Base-by-base conservation (phyloP, 1,140 invertebrate species). In the Vollenhovia emeryi region DNA sequence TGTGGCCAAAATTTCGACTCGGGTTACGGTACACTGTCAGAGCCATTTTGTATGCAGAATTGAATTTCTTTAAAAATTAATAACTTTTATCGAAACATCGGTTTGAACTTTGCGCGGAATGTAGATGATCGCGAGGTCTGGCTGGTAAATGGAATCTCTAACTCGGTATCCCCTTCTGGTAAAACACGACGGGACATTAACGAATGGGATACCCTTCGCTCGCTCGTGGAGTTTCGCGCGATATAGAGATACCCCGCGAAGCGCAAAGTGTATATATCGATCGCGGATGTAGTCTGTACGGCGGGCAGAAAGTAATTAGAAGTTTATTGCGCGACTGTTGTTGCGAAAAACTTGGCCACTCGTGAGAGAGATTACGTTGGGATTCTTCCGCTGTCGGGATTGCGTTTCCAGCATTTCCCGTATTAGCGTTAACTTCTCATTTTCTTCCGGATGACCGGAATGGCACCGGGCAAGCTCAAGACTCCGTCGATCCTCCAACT, bases 251-350 rank as follows among this genome's bases (percentile, higher is more conserved):
- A 43, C 27, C 64, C 15, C 27, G 55, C 55, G 40, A 64, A 48
- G 7, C n/a, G n/a, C 48, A 57, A 59, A 43, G 36, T 68, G 48
- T 69, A 79, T n/a, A 40, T 79, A 40, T 83, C 33, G 69, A 74
- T 52, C 33, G 40, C n/a, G 50, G 7, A 45, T n/a, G 30, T 13
- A 66, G 36, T 36, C 48, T 40, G 66, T 69, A 75, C 62, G 24
- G 43, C 15, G 55, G 13, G 43, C 33, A 9, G 80, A 86, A 76
- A 69, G 85, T 85, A 85, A 87, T 87, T 76, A 87, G 55, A 86
- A 76, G 80, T 84, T 86, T 68, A 84, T 84, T 60, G 50, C 60
- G 43, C 27, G 24, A 36, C 27, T 45, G 43, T 57, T 48, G 78
- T 71, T 80, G 50, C 9, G 24, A 78, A 69, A 69, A 84, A 84